A percentile compares a stretch with the other conserved stretches of the same genome.
These are phyloP conservation scores for Berghia stephanieae DNA, from an alignment of 1,140 invertebrate genomes.

Conservation along the genomic window DNA sequence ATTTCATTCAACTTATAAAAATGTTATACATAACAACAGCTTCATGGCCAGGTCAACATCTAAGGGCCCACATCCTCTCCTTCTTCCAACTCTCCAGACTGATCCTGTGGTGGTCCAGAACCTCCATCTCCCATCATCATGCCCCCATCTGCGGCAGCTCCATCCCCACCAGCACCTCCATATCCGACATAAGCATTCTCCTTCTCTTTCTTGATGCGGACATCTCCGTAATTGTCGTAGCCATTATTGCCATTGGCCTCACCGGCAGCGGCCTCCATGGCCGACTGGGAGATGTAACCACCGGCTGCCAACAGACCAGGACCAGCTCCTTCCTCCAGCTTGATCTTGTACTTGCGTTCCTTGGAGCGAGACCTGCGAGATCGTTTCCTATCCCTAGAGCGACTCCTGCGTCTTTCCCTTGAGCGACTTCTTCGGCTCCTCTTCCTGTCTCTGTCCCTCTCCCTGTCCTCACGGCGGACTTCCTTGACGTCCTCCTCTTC, in stretches of 20 bases:
- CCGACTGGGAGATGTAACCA: too few relatives aligned
- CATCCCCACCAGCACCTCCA: not conserved
- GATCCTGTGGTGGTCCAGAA: too few relatives aligned
- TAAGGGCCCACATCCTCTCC: constrained; percentile 8
- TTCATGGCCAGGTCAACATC: too few relatives aligned
- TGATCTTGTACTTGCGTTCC: constrained; percentile 47
- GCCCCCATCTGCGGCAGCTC: not conserved
- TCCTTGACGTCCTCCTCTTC: constrained; percentile 8
- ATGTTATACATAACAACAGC: too few relatives aligned
- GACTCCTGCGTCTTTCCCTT: constrained; percentile 69
- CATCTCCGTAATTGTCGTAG: not conserved
- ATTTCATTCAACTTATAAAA: too few relatives aligned
- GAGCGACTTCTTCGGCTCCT: constrained; percentile 59
- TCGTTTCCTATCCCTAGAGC: constrained; percentile 64
- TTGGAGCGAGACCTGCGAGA: constrained; percentile 63
- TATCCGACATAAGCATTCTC: constrained; percentile 23
- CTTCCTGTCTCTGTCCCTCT: constrained; percentile 46
- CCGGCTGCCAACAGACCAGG: too few relatives aligned
- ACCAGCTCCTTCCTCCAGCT: constrained; percentile 14
- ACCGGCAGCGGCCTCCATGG: not conserved
- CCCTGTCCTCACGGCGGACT: too few relatives aligned
- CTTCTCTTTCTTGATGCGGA: constrained; percentile 27
- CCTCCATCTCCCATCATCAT: constrained; percentile 26
- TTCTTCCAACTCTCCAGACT: constrained; percentile 28
- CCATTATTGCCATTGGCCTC: not conserved